Evolutionary conservation across 2,888 invertebrate species (phyloP).

Genomic region (Cephus rjabovi): DNA sequence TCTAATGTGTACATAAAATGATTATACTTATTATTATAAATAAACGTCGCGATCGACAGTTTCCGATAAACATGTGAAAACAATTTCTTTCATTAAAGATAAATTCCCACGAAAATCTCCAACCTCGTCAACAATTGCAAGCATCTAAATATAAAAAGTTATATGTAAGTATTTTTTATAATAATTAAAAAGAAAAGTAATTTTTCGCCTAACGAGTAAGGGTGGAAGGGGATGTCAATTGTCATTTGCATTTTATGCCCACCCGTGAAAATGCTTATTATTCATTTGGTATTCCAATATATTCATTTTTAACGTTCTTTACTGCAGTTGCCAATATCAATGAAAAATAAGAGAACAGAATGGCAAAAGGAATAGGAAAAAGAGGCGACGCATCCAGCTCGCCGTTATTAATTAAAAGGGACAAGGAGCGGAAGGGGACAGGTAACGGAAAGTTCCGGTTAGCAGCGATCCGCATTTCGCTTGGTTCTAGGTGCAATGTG

Average conservation of each 20-base stretch:
- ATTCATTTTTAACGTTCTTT: neutral
- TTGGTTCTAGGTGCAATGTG: conserved; percentile 42
- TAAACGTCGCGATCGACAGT: conserved; percentile 50
- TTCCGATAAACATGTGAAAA: conserved; percentile 35
- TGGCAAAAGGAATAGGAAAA: conserved; percentile 9
- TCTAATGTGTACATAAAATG: conserved; percentile 61
- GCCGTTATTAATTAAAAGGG: conserved; percentile 6
- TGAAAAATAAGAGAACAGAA: conserved; percentile 3
- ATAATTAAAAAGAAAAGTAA: neutral
- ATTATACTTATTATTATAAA: conserved; percentile 59
- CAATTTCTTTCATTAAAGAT: neutral
- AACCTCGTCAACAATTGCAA: neutral
- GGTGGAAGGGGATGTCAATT: conserved; percentile 1
- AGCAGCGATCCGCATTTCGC: conserved; percentile 48
- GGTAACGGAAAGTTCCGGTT: conserved; percentile 49
- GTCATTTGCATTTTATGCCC: neutral
- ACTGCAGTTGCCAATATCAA: neutral
- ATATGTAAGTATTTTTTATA: neutral
- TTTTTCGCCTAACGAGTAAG: conserved; percentile 7
- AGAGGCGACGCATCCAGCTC: conserved; percentile 1
- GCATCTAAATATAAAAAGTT: neutral
- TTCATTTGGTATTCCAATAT: neutral
- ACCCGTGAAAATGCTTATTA: neutral
- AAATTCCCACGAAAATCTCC: neutral
- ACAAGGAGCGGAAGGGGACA: conserved; percentile 10